These are phyloP conservation scores for Zeugodacus cucurbitae DNA, from an alignment of 1,140 invertebrate species.

Conservation along the genomic window DNA sequence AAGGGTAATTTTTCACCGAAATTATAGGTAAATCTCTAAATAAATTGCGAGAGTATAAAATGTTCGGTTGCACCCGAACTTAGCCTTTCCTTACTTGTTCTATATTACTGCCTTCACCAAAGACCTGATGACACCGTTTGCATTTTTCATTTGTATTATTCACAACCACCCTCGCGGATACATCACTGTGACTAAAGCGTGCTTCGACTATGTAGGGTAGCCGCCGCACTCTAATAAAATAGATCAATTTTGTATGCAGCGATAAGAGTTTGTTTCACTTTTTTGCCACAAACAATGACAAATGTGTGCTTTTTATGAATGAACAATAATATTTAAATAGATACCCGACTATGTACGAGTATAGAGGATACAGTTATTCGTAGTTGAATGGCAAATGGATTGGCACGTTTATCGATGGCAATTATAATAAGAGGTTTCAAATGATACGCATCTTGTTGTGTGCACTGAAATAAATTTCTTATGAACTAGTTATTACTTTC, in stretches of 20 bases:
- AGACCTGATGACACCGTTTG: too few species aligned
- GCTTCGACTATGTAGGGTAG: background rate
- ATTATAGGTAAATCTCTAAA: too few species aligned
- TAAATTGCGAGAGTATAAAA: too few species aligned
- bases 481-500: background rate
- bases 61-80: too few species aligned
- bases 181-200: background rate
- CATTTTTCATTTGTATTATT: background rate
- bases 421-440: background rate
- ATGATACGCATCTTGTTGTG: background rate
- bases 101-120: too few species aligned
- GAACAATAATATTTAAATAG: background rate
- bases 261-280: constrained; percentile 6
- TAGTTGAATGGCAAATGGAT: background rate
- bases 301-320: background rate
- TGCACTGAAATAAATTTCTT: background rate
- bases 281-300: background rate
- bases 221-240: constrained; percentile 8
- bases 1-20: too few species aligned
- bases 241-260: background rate
- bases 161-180: background rate
- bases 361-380: background rate
- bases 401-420: constrained; percentile 9
- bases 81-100: too few species aligned
- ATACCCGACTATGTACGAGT: background rate